Base-by-base conservation (phyloP, 2,113 vertebrate genomes). In the Anguilla rostrata region DNA sequence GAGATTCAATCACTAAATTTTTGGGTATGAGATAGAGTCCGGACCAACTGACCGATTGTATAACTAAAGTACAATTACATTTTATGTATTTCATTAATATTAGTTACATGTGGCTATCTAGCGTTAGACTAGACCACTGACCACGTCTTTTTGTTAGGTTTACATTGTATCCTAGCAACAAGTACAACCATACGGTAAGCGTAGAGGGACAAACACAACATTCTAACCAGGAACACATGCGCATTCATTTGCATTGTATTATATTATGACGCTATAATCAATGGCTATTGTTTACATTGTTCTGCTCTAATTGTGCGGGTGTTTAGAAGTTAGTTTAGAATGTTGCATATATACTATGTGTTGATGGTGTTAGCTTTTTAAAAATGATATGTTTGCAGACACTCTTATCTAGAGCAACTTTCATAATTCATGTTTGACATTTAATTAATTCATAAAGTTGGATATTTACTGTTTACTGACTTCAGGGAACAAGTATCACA, bases 151-250 rank as follows among this genome's bases (percentile, higher is more conserved):
- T 86, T 75, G 26, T n/a, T 75, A 75, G 71, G 5, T 29, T 29
- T 12, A 12, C 1, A 85, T 83, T 57, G 94, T 92, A 89, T 66
- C 92, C 83, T 85, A 43, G 93, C 92, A 92, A 93, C 92, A 39
- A 20, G 26, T 34, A 1, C 15, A 71, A 49, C 0, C 39, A 83
- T 90, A 94, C 91, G 89, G 93, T 2, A 79, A 39, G 1, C 6
- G 57, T 53, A 78, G 0, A n/a, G 78, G 90, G 26, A 83, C 87
- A 82, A 88, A 16, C 2, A 22, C 3, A 85, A 18, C 84, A 14
- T 53, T 53, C 49, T 9, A 14, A 53, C 8, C 49, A 53, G 49
- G 49, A 12, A 14, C 49, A 11, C 49, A 53, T 53, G 49, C 8
- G 7, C 49, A 53, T 11, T 53, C 1, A 11, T 53, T 53, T 12